Evolutionary conservation across 2,113 vertebrate genomes (phyloP).

Genomic region (Tetrax tetrax): DNA sequence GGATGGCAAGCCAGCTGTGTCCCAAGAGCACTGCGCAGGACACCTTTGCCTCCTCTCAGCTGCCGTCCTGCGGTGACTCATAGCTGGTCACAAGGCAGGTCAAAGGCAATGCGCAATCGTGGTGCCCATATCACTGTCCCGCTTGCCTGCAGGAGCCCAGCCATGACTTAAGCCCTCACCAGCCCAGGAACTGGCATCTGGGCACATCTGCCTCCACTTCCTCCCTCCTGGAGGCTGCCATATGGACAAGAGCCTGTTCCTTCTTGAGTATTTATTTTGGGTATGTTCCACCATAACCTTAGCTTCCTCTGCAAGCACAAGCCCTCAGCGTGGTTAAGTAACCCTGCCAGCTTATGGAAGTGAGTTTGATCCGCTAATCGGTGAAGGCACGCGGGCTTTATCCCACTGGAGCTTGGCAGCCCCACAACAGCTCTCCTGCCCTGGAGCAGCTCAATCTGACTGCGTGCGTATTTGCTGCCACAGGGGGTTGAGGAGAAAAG

Average conservation of each 20-base stretch:
- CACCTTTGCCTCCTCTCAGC: not conserved
- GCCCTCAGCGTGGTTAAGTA: not conserved
- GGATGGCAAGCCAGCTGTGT: not conserved
- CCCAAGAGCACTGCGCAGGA: fast-evolving
- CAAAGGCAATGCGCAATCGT: not conserved
- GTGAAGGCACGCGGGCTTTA: fast-evolving
- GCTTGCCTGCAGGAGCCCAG: not conserved
- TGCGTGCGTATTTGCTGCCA: fast-evolving
- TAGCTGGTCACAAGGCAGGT: not conserved
- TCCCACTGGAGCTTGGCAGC: not conserved
- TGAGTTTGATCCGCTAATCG: not conserved
- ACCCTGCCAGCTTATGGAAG: not conserved
- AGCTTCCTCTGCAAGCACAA: not conserved
- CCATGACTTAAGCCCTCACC: not conserved
- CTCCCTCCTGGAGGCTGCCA: not conserved
- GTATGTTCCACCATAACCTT: not conserved
- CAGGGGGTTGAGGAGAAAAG: not conserved
- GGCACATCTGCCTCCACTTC: not conserved
- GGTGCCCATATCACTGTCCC: not conserved
- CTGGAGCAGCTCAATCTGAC: not conserved
- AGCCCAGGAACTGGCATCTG: not conserved
- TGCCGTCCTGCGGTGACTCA: not conserved
- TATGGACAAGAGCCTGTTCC: not conserved
- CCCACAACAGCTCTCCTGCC: not conserved
- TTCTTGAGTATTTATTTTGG: not conserved